Conservation (phyloP, 2,888 invertebrate genomes). For the Macrosoma leucophasiata region DNA sequence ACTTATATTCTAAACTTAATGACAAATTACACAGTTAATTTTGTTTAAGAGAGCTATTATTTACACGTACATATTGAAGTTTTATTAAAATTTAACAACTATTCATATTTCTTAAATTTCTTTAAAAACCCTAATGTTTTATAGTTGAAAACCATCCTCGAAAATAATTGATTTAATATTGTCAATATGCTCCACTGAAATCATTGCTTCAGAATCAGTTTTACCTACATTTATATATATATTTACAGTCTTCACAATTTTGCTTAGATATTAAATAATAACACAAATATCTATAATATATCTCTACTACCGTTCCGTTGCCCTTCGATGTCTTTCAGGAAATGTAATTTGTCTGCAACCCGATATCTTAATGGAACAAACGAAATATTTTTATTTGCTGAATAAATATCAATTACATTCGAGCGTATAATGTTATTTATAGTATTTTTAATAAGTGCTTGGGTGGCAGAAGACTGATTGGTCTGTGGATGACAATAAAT, state of each 20-base stretch:
- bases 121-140: neutral
- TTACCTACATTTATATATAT: conserved; percentile 46
- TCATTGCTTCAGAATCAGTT: conserved; percentile 45
- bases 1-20: too few species aligned
- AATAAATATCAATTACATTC: too few species aligned
- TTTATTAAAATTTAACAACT: too few species aligned
- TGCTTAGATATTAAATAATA: conserved; percentile 35
- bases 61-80: too few species aligned
- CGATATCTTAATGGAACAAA: conserved; percentile 39
- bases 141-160: conserved; percentile 28
- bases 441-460: too few species aligned
- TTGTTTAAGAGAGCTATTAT: too few species aligned
- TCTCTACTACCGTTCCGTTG: conserved; percentile 48
- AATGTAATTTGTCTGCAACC: conserved; percentile 38
- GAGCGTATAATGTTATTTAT: too few species aligned
- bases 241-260: conserved; percentile 67
- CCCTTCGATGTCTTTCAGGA: conserved; percentile 45
- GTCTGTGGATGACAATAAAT: too few species aligned
- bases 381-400: conserved; percentile 9
- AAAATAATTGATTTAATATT: conserved; percentile 44
- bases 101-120: neutral
- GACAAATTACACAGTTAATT: too few species aligned
- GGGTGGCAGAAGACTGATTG: too few species aligned
- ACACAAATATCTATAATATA: conserved; percentile 46
- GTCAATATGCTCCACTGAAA: conserved; percentile 69